Base-by-base conservation (phyloP, 2,797 vertebrate species). In the Varecia variegata region DNA sequence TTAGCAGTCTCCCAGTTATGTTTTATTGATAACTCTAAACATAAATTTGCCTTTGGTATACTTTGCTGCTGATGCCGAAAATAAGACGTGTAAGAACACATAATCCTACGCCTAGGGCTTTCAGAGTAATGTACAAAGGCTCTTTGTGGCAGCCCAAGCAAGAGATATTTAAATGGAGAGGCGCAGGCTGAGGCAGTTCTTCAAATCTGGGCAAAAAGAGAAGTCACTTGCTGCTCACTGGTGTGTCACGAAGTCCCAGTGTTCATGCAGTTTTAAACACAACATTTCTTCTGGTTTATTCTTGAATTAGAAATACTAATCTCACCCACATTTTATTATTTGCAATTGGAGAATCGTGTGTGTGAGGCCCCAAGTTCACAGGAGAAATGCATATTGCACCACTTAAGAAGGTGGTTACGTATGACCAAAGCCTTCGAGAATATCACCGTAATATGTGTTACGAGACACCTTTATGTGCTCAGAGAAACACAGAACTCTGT, bases 21-120 rank as follows among this genome's bases (percentile, higher is more conserved):
- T 98, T 98, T 98, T 98, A 99, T 98, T 98, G 98, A 98, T 98
- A 97, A 86, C 79, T 96, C 97, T 98, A 98, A 98, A 97, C 97
- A 98, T 83, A 98, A 98, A 98, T 98, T 98, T 98, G 97, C 97
- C 97, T 98, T 98, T 92, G 0, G 0, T 96, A 95, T 96, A 94
- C 62, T 88, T 92, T 92, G 93, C 95, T 91, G 93, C 71, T 56
- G 94, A 54, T 89, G 96, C 90, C 96, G 93, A 93, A 98, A 98
- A 97, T 96, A 94, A 98, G 96, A 98, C 15, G 30, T 90, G 97
- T 92, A 97, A 94, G 97, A 94, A 95, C 74, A 96, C 89, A 95
- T 96, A 96, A 96, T 91, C 96, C 94, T 14, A 12, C 8, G 97
- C 97, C 97, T 94, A 90, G 70, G 95, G 98, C 96, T 96, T 96